Percentiles rank a stretch among this genome's conserved stretches.
phyloP scores from a whole-genome alignment of 2,888 invertebrate species.

The Sturmia bella region DNA sequence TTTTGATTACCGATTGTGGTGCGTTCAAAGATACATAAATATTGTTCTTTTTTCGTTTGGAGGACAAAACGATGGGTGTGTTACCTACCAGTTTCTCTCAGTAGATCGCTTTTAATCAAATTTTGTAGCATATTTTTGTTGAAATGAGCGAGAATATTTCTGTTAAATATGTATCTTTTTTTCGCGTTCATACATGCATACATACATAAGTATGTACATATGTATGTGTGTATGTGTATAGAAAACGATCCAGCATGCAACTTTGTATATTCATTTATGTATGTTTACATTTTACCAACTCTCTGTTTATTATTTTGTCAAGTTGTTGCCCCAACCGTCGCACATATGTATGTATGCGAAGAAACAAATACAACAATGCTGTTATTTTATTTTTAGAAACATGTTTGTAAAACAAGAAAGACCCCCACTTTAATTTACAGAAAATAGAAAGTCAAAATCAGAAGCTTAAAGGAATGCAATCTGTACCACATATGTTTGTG shows the following conservation, averaged over 20 bases:
- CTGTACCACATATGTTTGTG: no score
- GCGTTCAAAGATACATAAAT: background rate
- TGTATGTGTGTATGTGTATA: background rate
- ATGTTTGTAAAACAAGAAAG: background rate
- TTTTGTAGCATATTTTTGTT: background rate
- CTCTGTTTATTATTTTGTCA: slow-evolving; percentile 11
- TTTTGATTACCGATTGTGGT: background rate
- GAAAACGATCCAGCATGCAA: no score
- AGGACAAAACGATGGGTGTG: slow-evolving; percentile 59
- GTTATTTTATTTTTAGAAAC: background rate
- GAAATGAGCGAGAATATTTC: background rate
- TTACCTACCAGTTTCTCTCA: slow-evolving; percentile 30
- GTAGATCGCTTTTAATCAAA: slow-evolving; percentile 7
- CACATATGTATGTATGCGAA: slow-evolving; percentile 3
- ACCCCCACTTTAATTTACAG: slow-evolving; percentile 7
- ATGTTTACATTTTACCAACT: background rate
- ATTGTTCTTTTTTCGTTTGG: slow-evolving; percentile 9
- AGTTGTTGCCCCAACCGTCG: slow-evolving; percentile 41
- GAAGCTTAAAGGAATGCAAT: background rate
- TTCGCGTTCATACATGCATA: background rate
- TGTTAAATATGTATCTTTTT: background rate
- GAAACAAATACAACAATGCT: background rate
- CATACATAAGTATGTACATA: background rate
- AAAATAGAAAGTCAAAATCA: slow-evolving; percentile 1
- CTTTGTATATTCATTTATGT: background rate